Percentiles rank a stretch among this genome's conserved stretches.
These are phyloP conservation scores for Formicarius rufipectus DNA, from an alignment of 2,113 vertebrate genomes.

Conservation along the genomic window DNA sequence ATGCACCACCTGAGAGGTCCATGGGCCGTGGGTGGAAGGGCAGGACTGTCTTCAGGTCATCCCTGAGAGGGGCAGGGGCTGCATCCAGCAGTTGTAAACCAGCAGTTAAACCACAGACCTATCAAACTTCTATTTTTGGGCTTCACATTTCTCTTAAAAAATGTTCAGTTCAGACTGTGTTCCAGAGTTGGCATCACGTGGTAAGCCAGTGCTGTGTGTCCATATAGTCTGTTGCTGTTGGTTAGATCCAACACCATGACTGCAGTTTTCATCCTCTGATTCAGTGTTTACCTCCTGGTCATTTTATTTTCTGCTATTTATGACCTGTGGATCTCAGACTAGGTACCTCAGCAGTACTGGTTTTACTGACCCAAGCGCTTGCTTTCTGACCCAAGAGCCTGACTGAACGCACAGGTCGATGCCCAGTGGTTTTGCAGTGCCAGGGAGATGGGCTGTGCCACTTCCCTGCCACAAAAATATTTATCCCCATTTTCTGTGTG, in stretches of 20 bases:
- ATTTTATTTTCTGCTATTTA: neutral
- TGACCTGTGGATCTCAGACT: neutral
- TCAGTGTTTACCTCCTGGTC: neutral
- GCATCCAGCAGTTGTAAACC: neutral
- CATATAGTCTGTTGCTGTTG: neutral
- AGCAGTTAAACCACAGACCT: neutral
- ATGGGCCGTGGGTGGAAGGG: neutral
- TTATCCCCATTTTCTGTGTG: neutral
- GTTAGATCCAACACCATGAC: neutral
- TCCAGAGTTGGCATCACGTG: neutral
- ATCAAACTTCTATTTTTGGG: neutral
- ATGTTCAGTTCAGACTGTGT: neutral
- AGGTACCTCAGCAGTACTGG: neutral
- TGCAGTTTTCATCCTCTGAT: neutral
- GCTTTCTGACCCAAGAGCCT: neutral
- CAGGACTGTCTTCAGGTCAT: neutral
- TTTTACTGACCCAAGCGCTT: neutral
- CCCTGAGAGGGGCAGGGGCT: neutral
- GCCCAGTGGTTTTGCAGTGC: neutral
- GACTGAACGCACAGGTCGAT: neutral
- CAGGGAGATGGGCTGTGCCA: neutral
- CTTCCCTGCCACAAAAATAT: neutral
- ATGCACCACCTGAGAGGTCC: no score
- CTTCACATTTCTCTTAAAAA: neutral
- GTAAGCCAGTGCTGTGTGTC: accelerated